These are phyloP conservation scores for Montipora cactus DNA, from an alignment of 64 coral and sea anemone species.

Conservation along the genomic window DNA sequence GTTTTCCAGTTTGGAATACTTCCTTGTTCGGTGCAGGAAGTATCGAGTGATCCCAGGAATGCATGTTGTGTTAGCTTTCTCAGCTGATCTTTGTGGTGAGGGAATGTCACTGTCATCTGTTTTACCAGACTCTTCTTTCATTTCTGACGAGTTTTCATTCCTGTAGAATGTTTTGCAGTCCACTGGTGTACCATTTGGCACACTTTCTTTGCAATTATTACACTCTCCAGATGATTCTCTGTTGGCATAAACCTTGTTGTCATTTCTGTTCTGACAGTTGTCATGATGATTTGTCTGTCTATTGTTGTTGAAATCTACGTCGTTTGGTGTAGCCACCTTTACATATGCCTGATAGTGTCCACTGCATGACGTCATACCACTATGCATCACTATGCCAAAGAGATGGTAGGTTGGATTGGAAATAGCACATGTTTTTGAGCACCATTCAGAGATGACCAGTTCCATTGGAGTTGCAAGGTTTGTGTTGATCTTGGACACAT, in stretches of 20 bases:
- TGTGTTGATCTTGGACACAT: slow-evolving; percentile 90
- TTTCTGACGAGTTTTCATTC: neutral
- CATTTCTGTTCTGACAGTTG: neutral
- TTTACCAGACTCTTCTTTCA: neutral
- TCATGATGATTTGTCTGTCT: neutral
- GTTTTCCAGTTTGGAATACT: slow-evolving; percentile 26
- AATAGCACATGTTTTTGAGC: slow-evolving; percentile 46
- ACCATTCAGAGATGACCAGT: slow-evolving; percentile 88
- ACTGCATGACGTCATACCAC: slow-evolving; percentile 98
- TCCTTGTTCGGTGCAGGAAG: slow-evolving; percentile 66
- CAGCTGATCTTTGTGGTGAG: neutral
- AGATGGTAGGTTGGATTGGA: slow-evolving; percentile 69
- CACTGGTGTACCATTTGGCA: neutral
- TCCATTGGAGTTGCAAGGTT: slow-evolving; percentile 88
- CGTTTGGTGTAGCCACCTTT: slow-evolving; percentile 41
- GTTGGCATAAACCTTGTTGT: neutral
- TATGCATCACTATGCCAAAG: slow-evolving; percentile 98
- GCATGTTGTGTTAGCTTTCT: slow-evolving; percentile 54
- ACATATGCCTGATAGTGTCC: slow-evolving; percentile 98
- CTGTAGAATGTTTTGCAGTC: neutral
- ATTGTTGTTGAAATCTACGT: slow-evolving; percentile 17
- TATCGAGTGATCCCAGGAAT: slow-evolving; percentile 79
- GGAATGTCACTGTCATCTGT: neutral
- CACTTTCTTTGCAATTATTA: neutral
- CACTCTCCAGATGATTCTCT: neutral